phyloP scores from a whole-genome alignment of 2,797 vertebrate genomes.

The Darevskia nairensis region DNA sequence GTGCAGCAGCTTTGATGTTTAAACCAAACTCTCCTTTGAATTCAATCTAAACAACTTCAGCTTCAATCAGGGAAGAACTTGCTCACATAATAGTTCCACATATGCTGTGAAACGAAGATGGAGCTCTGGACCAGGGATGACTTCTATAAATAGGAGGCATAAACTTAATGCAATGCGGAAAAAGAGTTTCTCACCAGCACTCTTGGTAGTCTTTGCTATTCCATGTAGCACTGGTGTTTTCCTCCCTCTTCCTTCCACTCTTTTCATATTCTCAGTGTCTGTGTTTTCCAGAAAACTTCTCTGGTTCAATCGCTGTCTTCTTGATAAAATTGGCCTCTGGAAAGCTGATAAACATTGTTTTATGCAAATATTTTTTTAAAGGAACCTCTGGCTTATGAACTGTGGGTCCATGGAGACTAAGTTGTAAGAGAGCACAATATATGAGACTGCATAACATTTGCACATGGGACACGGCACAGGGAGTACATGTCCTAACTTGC shows the following conservation, averaged over 20 bases:
- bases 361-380: background rate
- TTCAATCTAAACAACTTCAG: background rate
- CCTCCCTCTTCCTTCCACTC: conserved; percentile 44
- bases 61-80: background rate
- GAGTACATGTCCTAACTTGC: background rate
- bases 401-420: background rate
- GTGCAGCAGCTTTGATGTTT: background rate
- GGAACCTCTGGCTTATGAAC: background rate
- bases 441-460: background rate
- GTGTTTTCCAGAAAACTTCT: conserved; percentile 61
- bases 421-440: background rate
- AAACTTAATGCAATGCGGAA: conserved; percentile 16
- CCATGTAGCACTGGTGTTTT: conserved; percentile 7
- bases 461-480: background rate
- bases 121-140: background rate
- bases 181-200: conserved; percentile 56
- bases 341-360: conserved; percentile 54
- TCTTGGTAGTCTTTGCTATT: background rate
- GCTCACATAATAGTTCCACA: background rate
- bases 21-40: background rate
- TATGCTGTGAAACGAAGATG: background rate
- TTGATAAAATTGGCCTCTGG: conserved; percentile 64
- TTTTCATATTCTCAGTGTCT: conserved; percentile 41
- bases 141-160: background rate
- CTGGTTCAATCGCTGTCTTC: conserved; percentile 62